phyloP scores from a whole-genome alignment of 2,888 invertebrate species.

The Melikaiella ostensackeni region DNA sequence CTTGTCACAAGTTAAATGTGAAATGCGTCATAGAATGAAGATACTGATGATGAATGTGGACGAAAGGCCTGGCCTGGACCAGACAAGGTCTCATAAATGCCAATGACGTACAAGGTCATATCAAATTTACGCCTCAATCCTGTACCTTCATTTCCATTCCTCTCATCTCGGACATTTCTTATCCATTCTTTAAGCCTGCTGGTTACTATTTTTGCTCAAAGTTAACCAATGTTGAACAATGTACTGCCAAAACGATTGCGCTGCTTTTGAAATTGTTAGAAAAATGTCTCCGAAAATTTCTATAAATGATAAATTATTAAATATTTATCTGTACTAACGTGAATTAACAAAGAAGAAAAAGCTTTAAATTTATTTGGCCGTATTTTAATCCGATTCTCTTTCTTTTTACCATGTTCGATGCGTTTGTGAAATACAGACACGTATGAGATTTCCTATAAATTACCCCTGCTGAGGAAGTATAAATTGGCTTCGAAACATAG shows the following conservation, averaged over 20 bases:
- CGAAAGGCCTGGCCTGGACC: slow-evolving; percentile 22
- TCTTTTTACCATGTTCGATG: neutral
- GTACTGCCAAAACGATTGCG: neutral
- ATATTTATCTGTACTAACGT: too few species aligned
- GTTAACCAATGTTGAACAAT: neutral
- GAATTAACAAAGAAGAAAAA: neutral
- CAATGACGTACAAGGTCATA: slow-evolving; percentile 14
- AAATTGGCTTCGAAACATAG: too few species aligned
- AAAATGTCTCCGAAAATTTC: too few species aligned
- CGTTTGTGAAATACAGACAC: too few species aligned
- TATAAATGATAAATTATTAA: neutral
- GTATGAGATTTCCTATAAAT: too few species aligned
- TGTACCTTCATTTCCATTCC: slow-evolving; percentile 23
- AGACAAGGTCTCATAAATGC: slow-evolving; percentile 29
- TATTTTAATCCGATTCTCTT: too few species aligned
- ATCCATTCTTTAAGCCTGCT: neutral
- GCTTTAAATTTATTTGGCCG: too few species aligned
- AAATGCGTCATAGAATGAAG: slow-evolving; percentile 29
- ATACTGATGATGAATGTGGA: slow-evolving; percentile 21
- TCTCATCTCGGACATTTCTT: neutral
- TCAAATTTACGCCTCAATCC: slow-evolving; percentile 20
- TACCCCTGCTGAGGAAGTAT: too few species aligned
- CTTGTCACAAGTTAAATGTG: slow-evolving; percentile 9
- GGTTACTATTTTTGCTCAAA: neutral
- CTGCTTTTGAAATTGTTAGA: neutral